These are phyloP conservation scores for Proteles cristata DNA, from an alignment of 2,113 vertebrate genomes.

Conservation along the genomic window DNA sequence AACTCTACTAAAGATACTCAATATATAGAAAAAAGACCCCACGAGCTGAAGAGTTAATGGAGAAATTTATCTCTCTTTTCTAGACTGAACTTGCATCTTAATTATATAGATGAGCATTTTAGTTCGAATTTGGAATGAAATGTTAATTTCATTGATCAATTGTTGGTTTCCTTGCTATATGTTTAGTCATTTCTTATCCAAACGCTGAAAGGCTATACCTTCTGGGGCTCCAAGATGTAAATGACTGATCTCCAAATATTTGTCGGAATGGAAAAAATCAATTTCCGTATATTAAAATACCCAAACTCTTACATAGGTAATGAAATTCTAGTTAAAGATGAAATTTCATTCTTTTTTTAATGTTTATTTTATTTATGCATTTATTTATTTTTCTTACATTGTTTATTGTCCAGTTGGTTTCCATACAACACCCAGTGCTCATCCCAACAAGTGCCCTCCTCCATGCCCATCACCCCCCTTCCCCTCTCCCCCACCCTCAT, in stretches of 20 bases:
- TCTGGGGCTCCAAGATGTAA: slow-evolving; percentile 43
- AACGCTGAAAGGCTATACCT: slow-evolving; percentile 52
- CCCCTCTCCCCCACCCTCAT: too few relatives aligned
- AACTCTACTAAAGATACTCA: neutral
- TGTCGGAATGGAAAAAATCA: slow-evolving; percentile 58
- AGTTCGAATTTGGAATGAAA: slow-evolving; percentile 62
- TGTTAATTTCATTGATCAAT: slow-evolving; percentile 76
- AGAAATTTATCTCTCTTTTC: slow-evolving; percentile 6
- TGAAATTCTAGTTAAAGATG: slow-evolving; percentile 15
- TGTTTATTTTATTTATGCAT: too few relatives aligned
- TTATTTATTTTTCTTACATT: too few relatives aligned
- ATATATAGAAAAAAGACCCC: neutral
- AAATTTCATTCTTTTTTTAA: neutral
- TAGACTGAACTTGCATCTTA: slow-evolving; percentile 46
- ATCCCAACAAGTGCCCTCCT: too few relatives aligned
- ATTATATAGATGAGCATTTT: slow-evolving; percentile 61
- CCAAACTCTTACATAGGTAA: neutral
- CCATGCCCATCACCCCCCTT: too few relatives aligned
- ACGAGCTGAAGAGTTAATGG: slow-evolving; percentile 43
- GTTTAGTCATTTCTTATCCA: slow-evolving; percentile 71
- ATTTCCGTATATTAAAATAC: slow-evolving; percentile 51
- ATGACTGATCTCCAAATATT: slow-evolving; percentile 63
- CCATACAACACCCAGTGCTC: too few relatives aligned
- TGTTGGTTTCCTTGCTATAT: slow-evolving; percentile 74
- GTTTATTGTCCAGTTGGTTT: too few relatives aligned